Percentiles rank a stretch among this genome's conserved stretches.
phyloP scores from a whole-genome alignment of 1,140 invertebrate genomes.

The Meloidogyne exigua region DNA sequence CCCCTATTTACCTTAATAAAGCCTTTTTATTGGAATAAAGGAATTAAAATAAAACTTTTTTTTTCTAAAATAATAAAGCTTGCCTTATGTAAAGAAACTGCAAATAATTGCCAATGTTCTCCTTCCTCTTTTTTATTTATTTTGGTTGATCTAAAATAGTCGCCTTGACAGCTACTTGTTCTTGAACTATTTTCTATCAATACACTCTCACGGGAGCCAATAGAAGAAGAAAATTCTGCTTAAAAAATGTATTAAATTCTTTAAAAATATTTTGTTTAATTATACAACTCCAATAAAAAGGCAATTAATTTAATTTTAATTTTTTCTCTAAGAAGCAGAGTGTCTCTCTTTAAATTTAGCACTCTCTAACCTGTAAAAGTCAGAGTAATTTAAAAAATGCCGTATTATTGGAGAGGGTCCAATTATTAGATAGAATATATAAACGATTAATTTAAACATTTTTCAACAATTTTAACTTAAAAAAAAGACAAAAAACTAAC shows the following conservation, averaged over 20 bases:
- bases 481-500: background rate
- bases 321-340: too few species aligned
- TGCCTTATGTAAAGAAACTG: constrained; percentile 17
- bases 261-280: background rate
- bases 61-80: background rate
- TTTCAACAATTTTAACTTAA: background rate
- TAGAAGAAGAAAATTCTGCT: constrained; percentile 9
- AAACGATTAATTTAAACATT: too few species aligned
- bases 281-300: too few species aligned
- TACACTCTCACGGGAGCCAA: constrained; percentile 18
- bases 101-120: constrained; percentile 26
- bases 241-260: background rate
- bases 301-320: too few species aligned
- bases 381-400: too few species aligned
- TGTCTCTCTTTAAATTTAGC: too few species aligned
- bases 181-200: background rate
- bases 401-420: too few species aligned
- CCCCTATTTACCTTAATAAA: too few species aligned
- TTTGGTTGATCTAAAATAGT: constrained; percentile 1
- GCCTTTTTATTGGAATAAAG: too few species aligned
- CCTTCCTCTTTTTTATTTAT: background rate
- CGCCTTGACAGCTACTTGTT: background rate
- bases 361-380: too few species aligned
- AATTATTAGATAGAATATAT: too few species aligned
- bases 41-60: too few species aligned